phyloP scores from a whole-genome alignment of 2,113 vertebrate genomes.

The Actenoides lindsayi region DNA sequence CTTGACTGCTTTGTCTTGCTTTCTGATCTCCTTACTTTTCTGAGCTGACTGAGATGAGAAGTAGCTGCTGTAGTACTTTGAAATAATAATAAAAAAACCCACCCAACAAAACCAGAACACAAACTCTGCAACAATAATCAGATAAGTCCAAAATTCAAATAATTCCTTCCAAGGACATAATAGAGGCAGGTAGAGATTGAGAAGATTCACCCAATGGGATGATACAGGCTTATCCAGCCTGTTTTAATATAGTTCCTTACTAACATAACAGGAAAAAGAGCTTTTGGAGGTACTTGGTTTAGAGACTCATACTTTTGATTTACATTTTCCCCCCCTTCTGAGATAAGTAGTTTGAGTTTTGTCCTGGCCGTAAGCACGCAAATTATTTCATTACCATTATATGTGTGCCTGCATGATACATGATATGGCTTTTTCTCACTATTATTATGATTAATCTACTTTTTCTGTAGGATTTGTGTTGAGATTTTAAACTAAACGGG shows the following conservation, averaged over 20 bases:
- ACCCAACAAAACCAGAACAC: neutral
- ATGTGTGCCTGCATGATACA: fast-evolving
- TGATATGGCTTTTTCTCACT: neutral
- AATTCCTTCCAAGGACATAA: neutral
- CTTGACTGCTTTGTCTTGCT: neutral
- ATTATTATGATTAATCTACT: neutral
- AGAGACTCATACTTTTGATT: neutral
- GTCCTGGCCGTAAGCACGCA: neutral
- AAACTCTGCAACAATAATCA: neutral
- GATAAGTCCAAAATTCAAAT: neutral
- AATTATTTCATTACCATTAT: neutral
- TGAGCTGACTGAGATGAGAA: neutral
- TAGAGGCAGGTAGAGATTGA: neutral
- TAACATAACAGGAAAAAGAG: neutral
- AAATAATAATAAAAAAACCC: too few relatives aligned
- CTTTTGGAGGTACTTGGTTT: neutral
- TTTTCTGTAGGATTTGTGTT: neutral
- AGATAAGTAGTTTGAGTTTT: neutral
- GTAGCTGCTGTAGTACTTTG: neutral
- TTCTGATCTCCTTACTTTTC: neutral
- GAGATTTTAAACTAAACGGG: neutral
- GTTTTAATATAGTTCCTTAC: neutral
- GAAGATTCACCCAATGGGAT: neutral
- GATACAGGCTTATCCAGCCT: neutral
- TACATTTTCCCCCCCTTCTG: neutral